A percentile compares a stretch with the other conserved stretches of the same genome.
Conservation (phyloP, 1,140 invertebrate species). For the Homalodisca vitripennis region DNA sequence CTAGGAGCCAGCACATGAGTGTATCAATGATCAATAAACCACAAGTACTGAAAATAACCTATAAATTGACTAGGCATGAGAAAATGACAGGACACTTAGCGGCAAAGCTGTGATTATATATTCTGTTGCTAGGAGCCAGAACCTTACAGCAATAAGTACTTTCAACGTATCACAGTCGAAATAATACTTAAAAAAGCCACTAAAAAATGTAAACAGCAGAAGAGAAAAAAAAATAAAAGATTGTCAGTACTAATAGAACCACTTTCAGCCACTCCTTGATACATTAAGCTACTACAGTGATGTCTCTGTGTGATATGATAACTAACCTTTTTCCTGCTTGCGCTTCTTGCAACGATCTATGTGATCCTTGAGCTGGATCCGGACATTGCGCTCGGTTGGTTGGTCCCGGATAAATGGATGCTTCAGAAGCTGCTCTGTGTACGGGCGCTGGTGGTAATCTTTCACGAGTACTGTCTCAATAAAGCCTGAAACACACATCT, state of each 20-base stretch:
- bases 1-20: no score
- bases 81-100: no score
- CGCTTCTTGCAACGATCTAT: conserved; percentile 96
- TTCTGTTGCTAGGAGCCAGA: no score
- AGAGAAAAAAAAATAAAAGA: background rate
- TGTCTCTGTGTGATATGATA: no score
- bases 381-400: conserved; percentile 95
- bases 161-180: no score
- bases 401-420: conserved; percentile 98
- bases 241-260: background rate
- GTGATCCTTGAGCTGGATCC: conserved; percentile 98
- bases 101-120: no score
- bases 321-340: conserved; percentile 82
- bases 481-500: conserved; percentile 55
- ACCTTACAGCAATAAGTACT: no score
- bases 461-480: conserved; percentile 91
- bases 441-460: conserved; percentile 97
- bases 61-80: no score
- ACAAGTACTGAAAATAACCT: no score
- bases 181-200: no score
- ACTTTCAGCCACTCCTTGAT: background rate
- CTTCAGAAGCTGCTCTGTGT: conserved; percentile 96
- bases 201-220: background rate
- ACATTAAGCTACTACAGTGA: conserved; percentile 13
- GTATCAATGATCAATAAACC: no score